Conservation (phyloP, 2,888 invertebrate genomes). For the Pristionchus mayeri region DNA sequence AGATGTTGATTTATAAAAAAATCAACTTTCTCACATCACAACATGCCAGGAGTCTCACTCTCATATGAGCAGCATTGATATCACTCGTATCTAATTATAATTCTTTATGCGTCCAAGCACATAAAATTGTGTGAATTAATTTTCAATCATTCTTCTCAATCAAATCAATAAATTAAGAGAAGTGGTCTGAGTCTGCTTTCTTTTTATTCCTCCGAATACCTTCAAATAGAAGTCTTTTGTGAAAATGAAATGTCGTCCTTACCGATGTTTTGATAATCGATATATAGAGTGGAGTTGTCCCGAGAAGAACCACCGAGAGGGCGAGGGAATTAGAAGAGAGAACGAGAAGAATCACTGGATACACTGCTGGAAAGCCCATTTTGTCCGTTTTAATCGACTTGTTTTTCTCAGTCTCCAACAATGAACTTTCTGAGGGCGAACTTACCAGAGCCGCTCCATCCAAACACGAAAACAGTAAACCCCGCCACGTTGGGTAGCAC, state of each 20-base stretch:
- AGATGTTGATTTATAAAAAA: no score
- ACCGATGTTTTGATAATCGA: not conserved
- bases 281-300: not conserved
- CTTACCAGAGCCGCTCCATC: constrained; percentile 7
- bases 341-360: not conserved
- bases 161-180: not conserved
- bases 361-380: constrained; percentile 12
- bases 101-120: not conserved
- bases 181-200: not conserved
- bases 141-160: no score
- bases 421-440: no score
- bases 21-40: no score
- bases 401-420: no score
- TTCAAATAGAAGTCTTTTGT: not conserved
- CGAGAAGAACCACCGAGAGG: not conserved
- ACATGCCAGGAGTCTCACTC: not conserved
- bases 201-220: not conserved
- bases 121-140: not conserved
- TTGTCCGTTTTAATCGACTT: no score
- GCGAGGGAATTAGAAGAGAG: constrained; percentile 20
- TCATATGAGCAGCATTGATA: not conserved
- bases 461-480: not conserved
- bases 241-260: not conserved
- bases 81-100: not conserved
- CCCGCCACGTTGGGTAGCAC: not conserved